Evolutionary conservation across 2,888 invertebrate species (phyloP), one percentile per base, ranked within the genome.

Genomic region (Margaritifera margaritifera): DNA sequence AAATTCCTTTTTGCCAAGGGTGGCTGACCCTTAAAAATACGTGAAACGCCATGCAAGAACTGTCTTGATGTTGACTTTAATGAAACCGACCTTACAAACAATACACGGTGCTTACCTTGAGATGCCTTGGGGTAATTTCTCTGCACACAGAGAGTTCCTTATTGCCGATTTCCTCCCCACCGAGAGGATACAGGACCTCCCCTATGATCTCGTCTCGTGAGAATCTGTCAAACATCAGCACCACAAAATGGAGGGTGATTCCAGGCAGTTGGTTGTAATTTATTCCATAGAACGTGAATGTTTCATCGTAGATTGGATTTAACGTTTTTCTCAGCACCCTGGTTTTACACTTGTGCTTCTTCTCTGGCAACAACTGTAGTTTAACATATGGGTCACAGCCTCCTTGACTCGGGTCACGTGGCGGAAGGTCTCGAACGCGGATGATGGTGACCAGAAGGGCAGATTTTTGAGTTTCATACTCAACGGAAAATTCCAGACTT

Each of bases 141-240:
- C 95, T 93, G 90, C 94, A 84, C 62, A 90, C 78, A n/a, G 87
- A 73, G n/a, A 86, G 74, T 68, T 87, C 84, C 64, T 86, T 84
- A 73, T 94, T 93, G 62, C 79, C 77, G 22, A 88, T 75, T 56
- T 87, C 86, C 52, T 84, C 80, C 4, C 81, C 85, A 57, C 85
- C 75, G 62, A 89, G 78, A 4, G 88, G 89, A 83, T 95, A 95
- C 83, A 97, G 94, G 68, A 98, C 96, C 90, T 99, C 99, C 4
- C 99, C 99, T 82, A 99, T 97, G 85, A 99, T 96, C 90, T 99
- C 98, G 89, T 99, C 99, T 25, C 99, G 94, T 52, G 98, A 98
- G 90, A 98, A 99, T 89, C 98, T 94, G 91, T 98, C 98, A 90
- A 97, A 98, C 91, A 87, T 88, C 66, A 89, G 83, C 54, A 89